Evolutionary conservation across 2,888 invertebrate genomes (phyloP).

Genomic region (Atrina japonica): DNA sequence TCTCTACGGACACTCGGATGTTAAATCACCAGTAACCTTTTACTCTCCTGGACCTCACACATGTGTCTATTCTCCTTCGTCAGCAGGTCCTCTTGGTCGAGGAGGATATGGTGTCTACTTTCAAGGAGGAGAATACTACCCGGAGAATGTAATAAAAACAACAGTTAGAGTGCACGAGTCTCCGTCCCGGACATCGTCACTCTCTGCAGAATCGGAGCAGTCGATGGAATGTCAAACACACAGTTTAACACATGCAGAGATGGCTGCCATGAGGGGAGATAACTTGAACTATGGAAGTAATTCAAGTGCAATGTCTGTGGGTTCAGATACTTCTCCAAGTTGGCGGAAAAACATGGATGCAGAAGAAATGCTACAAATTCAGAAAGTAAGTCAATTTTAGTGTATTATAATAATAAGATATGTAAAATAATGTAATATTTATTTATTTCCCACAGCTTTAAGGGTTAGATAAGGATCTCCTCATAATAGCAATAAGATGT

Average conservation of each 20-base stretch:
- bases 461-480: too few species aligned
- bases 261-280: constrained; percentile 55
- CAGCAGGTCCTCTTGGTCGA: constrained; percentile 56
- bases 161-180: constrained; percentile 65
- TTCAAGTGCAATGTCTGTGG: constrained; percentile 70
- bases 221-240: constrained; percentile 66
- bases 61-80: constrained; percentile 60
- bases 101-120: constrained; percentile 46
- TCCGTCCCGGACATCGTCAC: constrained; percentile 68
- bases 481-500: too few species aligned
- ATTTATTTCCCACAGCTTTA: too few species aligned
- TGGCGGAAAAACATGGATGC: constrained; percentile 38
- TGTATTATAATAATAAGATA: too few species aligned
- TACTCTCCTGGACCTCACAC: constrained; percentile 43
- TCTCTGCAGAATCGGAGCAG: constrained; percentile 73
- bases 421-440: too few species aligned
- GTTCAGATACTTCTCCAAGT: constrained; percentile 68
- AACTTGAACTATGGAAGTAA: constrained; percentile 67
- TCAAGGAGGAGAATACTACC: constrained; percentile 29
- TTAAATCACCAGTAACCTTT: constrained; percentile 58
- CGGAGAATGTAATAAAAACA: constrained; percentile 56
- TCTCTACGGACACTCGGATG: constrained; percentile 45
- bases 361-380: constrained; percentile 44
- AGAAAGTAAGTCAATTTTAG: constrained; percentile 51
- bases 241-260: constrained; percentile 45